Evolutionary conservation across 2,113 vertebrate species (phyloP).

Genomic region (Silurus meridionalis): DNA sequence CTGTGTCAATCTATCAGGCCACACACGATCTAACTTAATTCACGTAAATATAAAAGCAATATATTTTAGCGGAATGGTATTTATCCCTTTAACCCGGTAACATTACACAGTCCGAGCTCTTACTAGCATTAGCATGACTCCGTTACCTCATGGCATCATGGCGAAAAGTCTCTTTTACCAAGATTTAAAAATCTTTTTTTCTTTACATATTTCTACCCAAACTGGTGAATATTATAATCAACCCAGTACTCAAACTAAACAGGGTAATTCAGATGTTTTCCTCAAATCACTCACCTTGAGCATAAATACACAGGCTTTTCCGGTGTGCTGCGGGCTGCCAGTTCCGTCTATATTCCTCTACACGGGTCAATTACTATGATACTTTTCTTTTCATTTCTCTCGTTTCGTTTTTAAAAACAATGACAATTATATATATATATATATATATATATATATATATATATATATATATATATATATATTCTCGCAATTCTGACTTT

Average conservation of each 20-base stretch:
- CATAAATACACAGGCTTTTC: background rate
- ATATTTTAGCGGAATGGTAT: background rate
- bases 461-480: no score
- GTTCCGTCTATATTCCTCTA: background rate
- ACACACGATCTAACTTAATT: no score
- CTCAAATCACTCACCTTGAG: conserved; percentile 25
- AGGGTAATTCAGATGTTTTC: background rate
- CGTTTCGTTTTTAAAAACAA: no score
- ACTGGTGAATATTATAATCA: background rate
- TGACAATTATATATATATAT: no score
- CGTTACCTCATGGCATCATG: background rate
- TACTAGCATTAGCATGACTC: conserved; percentile 27
- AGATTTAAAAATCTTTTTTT: background rate
- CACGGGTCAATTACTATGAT: background rate
- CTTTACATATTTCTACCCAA: background rate
- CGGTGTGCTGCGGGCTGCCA: conserved; percentile 19
- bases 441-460: no score
- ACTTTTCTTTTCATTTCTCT: no score
- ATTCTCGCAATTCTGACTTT: no score
- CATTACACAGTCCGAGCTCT: background rate
- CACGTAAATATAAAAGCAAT: background rate
- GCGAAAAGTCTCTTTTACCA: background rate
- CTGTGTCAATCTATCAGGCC: background rate
- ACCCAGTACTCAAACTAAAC: background rate
- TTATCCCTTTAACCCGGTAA: background rate